A percentile compares a stretch with the other conserved stretches of the same genome.
Conservation (phyloP, 2,888 invertebrate species). For the Aleiodes testaceus region DNA sequence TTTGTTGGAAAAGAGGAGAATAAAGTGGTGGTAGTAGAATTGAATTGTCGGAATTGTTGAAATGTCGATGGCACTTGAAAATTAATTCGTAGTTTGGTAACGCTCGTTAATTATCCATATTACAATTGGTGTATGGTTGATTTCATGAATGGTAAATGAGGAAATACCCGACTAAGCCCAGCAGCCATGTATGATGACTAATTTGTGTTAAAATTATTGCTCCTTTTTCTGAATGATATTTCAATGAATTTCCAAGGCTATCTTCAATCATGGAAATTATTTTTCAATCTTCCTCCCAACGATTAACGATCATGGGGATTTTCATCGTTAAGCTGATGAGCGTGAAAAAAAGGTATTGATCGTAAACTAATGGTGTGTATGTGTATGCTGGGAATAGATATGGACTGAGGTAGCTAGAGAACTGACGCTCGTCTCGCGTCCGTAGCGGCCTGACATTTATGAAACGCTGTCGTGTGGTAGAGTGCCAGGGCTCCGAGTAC, state of each 20-base stretch:
- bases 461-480: conserved; percentile 44
- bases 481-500: conserved; percentile 37
- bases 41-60: neutral
- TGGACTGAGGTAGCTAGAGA: conserved; percentile 15
- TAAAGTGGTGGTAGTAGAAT: neutral
- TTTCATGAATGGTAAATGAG: conserved; percentile 23
- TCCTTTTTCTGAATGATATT: neutral
- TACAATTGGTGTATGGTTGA: neutral
- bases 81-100: conserved; percentile 6
- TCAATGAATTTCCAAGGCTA: neutral
- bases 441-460: conserved; percentile 49
- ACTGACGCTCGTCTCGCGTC: conserved; percentile 29
- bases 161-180: neutral
- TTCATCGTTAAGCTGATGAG: neutral
- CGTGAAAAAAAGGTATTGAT: conserved; percentile 30
- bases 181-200: conserved; percentile 8
- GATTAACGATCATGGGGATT: neutral
- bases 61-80: neutral
- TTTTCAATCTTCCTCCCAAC: neutral
- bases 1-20: conserved; percentile 1
- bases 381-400: conserved; percentile 28
- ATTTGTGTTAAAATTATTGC: conserved; percentile 5
- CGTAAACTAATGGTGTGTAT: neutral
- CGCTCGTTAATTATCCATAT: conserved; percentile 23
- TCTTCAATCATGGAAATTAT: neutral